Percentiles rank a stretch among this genome's conserved stretches.
phyloP scores from a whole-genome alignment of 2,113 vertebrate species.

The Hyperopisus bebe region DNA sequence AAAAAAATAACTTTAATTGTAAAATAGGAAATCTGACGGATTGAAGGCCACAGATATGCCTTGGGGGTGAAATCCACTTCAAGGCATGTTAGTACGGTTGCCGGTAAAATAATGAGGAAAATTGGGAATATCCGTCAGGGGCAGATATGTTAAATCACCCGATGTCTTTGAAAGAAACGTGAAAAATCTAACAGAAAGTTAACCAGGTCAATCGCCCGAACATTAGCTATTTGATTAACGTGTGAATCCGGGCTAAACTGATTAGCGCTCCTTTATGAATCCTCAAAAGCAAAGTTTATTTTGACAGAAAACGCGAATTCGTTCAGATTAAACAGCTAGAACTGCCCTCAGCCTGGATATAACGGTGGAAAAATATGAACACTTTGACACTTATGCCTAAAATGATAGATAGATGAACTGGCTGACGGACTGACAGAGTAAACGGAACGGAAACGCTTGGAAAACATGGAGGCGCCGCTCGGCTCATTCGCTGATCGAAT shows the following conservation, averaged over 20 bases:
- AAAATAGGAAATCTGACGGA: neutral
- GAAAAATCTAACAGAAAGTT: neutral
- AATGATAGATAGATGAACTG: neutral
- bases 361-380: neutral
- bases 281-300: slow-evolving; percentile 11
- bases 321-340: neutral
- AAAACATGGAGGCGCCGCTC: neutral
- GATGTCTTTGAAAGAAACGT: neutral
- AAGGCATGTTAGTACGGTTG: neutral
- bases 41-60: neutral
- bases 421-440: neutral
- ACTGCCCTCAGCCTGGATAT: neutral
- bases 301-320: neutral
- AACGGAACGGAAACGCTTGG: neutral
- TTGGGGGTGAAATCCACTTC: neutral
- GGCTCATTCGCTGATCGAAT: neutral
- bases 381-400: neutral
- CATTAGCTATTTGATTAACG: neutral
- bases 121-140: neutral
- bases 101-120: neutral
- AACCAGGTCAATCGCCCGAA: neutral
- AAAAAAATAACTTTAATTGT: neutral
- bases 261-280: slow-evolving; percentile 22
- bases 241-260: neutral
- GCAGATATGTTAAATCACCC: neutral